Conservation (phyloP, 2,113 vertebrate genomes). For the Mormyrus lacerda region DNA sequence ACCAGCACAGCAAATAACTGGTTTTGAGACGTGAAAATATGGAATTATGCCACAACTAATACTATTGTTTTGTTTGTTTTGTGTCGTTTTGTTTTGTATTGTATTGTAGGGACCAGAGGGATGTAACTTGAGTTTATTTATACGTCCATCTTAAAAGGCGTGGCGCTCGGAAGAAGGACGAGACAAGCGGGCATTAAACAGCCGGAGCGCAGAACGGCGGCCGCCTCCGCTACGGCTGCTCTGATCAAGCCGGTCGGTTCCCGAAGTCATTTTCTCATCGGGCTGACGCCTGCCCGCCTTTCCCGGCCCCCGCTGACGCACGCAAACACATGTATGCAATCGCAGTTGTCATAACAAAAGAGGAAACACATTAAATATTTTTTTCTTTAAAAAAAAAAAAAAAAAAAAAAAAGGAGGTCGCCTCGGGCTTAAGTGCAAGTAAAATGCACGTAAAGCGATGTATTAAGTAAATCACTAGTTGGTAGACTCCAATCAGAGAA, state of each 20-base stretch:
- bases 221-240: not conserved
- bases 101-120: not conserved
- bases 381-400: not conserved
- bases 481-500: not conserved
- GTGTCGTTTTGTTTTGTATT: too few species aligned
- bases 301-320: not conserved
- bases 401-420: not conserved
- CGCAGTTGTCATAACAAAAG: conserved; percentile 3
- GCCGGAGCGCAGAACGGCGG: not conserved
- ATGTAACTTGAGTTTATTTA: not conserved
- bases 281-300: too few species aligned
- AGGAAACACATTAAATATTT: not conserved
- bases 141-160: not conserved
- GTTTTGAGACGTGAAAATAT: not conserved
- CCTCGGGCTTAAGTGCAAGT: not conserved
- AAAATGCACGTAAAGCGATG: not conserved
- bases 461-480: not conserved
- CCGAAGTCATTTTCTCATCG: too few species aligned
- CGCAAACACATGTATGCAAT: not conserved
- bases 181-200: not conserved
- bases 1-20: not conserved
- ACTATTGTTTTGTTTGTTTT: not conserved
- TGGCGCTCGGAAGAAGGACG: not conserved
- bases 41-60: not conserved
- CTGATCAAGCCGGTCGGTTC: too few species aligned